phyloP scores from a whole-genome alignment of 2,888 invertebrate genomes.

The Nomada ruficornis region DNA sequence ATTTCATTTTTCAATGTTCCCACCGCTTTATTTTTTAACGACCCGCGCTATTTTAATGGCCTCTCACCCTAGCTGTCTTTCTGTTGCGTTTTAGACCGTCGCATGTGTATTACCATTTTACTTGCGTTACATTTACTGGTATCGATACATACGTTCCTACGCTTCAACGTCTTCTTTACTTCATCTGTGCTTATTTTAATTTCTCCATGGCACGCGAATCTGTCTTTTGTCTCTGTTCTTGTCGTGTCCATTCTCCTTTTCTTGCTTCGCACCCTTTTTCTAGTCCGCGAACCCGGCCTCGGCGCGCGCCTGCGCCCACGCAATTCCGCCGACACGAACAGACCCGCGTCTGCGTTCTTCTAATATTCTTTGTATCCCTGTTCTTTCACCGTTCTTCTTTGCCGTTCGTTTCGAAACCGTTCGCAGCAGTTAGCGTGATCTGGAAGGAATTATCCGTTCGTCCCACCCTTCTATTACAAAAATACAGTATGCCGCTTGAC shows the following conservation, averaged over 20 bases:
- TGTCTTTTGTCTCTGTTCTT: conserved; percentile 6
- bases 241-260: conserved; percentile 9
- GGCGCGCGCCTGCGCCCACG: conserved; percentile 51
- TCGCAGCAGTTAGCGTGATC: conserved; percentile 39
- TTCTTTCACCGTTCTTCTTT: conserved; percentile 25
- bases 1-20: conserved; percentile 9
- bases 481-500: conserved; percentile 21
- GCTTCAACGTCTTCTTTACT: background rate
- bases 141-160: background rate
- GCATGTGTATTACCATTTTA: background rate
- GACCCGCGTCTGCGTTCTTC: conserved; percentile 35
- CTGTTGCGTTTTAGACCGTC: background rate
- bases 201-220: background rate
- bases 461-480: conserved; percentile 16
- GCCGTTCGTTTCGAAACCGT: conserved; percentile 17
- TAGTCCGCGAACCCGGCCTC: conserved; percentile 29
- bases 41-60: background rate
- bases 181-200: background rate
- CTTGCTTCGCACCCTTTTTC: conserved; percentile 26
- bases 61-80: background rate
- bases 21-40: background rate
- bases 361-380: background rate
- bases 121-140: background rate
- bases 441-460: conserved; percentile 36
- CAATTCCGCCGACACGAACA: conserved; percentile 25